Base-by-base conservation (phyloP, 1,140 invertebrate species). In the Euborellia annulipes region DNA sequence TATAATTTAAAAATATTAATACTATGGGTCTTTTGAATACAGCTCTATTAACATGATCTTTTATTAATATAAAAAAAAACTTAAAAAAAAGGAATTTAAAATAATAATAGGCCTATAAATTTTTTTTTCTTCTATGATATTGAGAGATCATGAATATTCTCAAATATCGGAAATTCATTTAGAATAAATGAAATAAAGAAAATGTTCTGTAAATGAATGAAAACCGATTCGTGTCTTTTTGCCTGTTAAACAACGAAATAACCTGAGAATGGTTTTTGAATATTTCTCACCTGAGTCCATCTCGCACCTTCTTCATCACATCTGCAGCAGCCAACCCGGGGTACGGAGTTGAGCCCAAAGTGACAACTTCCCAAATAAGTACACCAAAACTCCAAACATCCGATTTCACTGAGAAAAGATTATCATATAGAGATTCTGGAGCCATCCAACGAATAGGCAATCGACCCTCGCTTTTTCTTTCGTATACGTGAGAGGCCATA, bases 321-420 rank as follows among this genome's bases (percentile, higher is more conserved):
- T 89, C 85, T 1, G 76, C 75, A 0, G 86, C 85, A 0, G 82
- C 81, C 44, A 89, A 65, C 1, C 86, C 86, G 0, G 87, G 86
- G 64, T 91, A 91, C 0, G 87, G 87, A 6, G 86, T 91, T 7
- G 85, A 89, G 2, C 85, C 88, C 9, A 91, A 67, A 0, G 87
- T 90, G 21, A 68, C 58, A 21, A 72, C 86, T 66, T 93, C 89
- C 89, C 89, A 94, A 50, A 90, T 78, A 2, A 93, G 66, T 7
- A 95, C 79, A 0, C 90, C 90, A 57, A 91, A 93, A 54, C 87
- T 86, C 89, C 89, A 95, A 13, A 91, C 81, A 56, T 94, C 90
- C 0, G 86, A 86, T 61, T 91, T 90, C 2, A 82, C 77, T 1
- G 85, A 87, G 59, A 90, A 95, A 53, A 90, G 79, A 55, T 90